Base-by-base conservation (phyloP, 2,888 invertebrate genomes). In the Eretmocerus hayati region DNA sequence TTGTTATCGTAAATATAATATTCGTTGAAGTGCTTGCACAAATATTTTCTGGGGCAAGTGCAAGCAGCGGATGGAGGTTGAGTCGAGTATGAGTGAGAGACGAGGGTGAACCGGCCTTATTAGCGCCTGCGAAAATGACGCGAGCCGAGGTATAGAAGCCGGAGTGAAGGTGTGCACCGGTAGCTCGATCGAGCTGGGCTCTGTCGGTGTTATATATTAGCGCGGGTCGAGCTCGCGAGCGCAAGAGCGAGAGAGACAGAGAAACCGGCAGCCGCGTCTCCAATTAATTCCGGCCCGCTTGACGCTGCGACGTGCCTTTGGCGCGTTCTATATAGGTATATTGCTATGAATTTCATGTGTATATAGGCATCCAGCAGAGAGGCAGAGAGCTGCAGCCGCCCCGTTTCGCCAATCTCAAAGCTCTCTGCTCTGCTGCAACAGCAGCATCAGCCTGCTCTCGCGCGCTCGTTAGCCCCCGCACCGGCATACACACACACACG, bases 401-500 rank as follows among this genome's bases (percentile, higher is more conserved):
- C 52, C 36, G 36, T 18, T 36, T 33, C 5, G 33, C 46, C 39
- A 39, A 39, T 52, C 55, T 55, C 58, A 56, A 55, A 56, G 56
- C 42, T 53, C 53, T 46, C 50, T 51, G 39, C 40, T 42, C 43
- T n/a, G n/a, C n/a, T n/a, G n/a, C n/a, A n/a, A n/a, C n/a, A n/a
- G n/a, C n/a, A n/a, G n/a, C n/a, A n/a, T n/a, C n/a, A 35, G 36
- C 26, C 31, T 30, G 23, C 26, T 37, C 30, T 30, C 19, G 20
- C 40, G 40, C 9, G 16, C 16, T 8, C 15, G 19, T 18, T 16
- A 11, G 23, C 23, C 15, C 16, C 18, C 15, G 39, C 18, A 13
- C 20, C 37, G 37, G 13, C n/a, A 15, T 16, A 19, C 35, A 19
- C 35, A 21, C 3, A 13, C 13, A n/a, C 18, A 8, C 20, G 8